phyloP scores from a whole-genome alignment of 2,888 invertebrate genomes.

The Philhelius pedissequus region DNA sequence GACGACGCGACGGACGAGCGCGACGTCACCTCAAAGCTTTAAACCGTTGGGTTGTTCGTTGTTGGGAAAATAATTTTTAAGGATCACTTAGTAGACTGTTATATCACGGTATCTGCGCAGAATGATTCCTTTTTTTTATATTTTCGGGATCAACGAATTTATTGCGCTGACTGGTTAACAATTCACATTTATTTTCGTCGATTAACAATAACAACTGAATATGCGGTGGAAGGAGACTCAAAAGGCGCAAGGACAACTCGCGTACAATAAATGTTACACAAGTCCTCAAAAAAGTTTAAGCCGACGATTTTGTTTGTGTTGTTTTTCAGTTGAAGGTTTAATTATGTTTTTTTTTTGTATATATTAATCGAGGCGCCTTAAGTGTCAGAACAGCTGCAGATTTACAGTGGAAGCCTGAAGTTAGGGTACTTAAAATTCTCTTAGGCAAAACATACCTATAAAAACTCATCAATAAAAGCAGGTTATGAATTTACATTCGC shows the following conservation, averaged over 20 bases:
- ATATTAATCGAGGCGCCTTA: neutral
- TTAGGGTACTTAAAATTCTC: too few relatives aligned
- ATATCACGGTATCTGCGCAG: slow-evolving; percentile 20
- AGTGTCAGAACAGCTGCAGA: neutral
- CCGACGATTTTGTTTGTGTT: neutral
- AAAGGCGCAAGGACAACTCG: slow-evolving; percentile 18
- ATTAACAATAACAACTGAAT: neutral
- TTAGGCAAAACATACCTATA: too few relatives aligned
- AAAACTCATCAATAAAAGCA: too few relatives aligned
- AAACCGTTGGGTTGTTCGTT: neutral
- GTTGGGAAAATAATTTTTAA: slow-evolving; percentile 41
- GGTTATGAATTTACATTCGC: too few relatives aligned
- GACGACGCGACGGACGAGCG: too few relatives aligned
- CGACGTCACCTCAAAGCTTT: slow-evolving; percentile 21
- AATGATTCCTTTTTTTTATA: slow-evolving; percentile 20
- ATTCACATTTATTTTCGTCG: neutral
- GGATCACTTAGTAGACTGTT: slow-evolving; percentile 48
- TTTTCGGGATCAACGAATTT: slow-evolving; percentile 34
- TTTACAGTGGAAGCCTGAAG: neutral
- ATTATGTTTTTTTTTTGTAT: slow-evolving; percentile 59
- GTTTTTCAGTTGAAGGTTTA: slow-evolving; percentile 43
- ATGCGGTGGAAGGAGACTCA: neutral
- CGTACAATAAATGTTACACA: neutral
- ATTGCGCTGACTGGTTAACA: slow-evolving; percentile 33
- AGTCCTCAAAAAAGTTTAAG: slow-evolving; percentile 21